Conservation (phyloP, 2,888 invertebrate genomes). For the Poecilobothrus nobilitatus region DNA sequence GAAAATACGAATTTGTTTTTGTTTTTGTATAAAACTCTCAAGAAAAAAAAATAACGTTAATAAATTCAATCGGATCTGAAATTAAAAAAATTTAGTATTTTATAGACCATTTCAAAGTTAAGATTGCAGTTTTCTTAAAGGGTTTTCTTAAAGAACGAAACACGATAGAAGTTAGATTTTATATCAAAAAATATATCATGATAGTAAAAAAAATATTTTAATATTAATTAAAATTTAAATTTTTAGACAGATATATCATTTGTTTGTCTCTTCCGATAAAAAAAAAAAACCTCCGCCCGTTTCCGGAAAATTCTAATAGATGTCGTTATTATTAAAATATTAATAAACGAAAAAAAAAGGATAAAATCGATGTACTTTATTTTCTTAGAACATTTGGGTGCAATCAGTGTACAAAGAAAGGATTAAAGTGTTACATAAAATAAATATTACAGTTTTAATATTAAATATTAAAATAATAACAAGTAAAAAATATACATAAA, state of each 20-base stretch:
- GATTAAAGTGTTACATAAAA: background rate
- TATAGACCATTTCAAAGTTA: background rate
- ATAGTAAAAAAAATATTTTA: too few relatives aligned
- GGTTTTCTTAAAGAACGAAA: too few relatives aligned
- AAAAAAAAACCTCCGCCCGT: background rate
- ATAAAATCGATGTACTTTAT: background rate
- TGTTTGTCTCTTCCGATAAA: too few relatives aligned
- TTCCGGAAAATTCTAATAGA: constrained; percentile 1
- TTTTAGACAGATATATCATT: too few relatives aligned
- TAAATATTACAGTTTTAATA: too few relatives aligned
- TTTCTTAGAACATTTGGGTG: background rate
- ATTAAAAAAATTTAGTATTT: background rate
- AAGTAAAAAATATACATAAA: background rate
- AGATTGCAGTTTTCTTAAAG: too few relatives aligned
- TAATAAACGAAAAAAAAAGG: background rate
- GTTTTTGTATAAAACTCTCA: too few relatives aligned
- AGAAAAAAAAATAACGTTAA: background rate
- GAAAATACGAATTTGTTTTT: too few relatives aligned
- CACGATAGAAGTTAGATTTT: too few relatives aligned
- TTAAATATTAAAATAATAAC: background rate
- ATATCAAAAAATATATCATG: too few relatives aligned
- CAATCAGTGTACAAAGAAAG: background rate
- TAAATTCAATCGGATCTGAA: background rate
- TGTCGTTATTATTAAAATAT: background rate
- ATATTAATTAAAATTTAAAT: too few relatives aligned